Percentiles rank a stretch among this genome's conserved stretches.
Conservation (phyloP, 2,888 invertebrate genomes). For the Xylocampa areola region DNA sequence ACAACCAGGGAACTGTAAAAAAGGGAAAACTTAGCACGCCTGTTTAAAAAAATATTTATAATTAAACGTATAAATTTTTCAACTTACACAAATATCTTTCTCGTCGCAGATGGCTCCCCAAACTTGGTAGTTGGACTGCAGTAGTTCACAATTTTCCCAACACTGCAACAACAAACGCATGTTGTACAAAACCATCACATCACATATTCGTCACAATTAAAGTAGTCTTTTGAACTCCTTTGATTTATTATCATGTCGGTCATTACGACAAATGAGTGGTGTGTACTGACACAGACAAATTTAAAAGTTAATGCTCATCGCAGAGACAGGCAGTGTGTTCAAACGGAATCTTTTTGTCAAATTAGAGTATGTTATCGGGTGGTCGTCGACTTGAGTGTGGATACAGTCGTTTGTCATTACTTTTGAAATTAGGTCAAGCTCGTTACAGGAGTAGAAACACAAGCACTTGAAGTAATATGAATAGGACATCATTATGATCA, state of each 20-base stretch:
- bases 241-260: constrained; percentile 68
- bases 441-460: constrained; percentile 58
- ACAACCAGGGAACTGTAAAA: constrained; percentile 92
- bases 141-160: constrained; percentile 93
- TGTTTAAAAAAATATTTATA: neutral
- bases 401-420: constrained; percentile 73
- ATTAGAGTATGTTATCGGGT: constrained; percentile 71
- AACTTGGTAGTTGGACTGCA: constrained; percentile 92
- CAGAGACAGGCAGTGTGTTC: constrained; percentile 59
- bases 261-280: constrained; percentile 70
- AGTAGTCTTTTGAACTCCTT: constrained; percentile 67
- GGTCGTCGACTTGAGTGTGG: constrained; percentile 64
- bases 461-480: constrained; percentile 36
- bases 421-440: constrained; percentile 66
- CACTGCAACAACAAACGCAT: constrained; percentile 91
- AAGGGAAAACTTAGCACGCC: constrained; percentile 38
- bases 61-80: constrained; percentile 23
- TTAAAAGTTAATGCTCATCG: constrained; percentile 66
- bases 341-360: constrained; percentile 68
- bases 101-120: constrained; percentile 93
- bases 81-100: constrained; percentile 93
- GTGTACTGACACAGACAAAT: constrained; percentile 71
- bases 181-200: constrained; percentile 63
- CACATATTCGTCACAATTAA: constrained; percentile 69
- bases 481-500: constrained; percentile 25